Percentiles rank a stretch among this genome's conserved stretches.
phyloP scores from a whole-genome alignment of 2,797 vertebrate genomes.

The Gorsachius magnificus region DNA sequence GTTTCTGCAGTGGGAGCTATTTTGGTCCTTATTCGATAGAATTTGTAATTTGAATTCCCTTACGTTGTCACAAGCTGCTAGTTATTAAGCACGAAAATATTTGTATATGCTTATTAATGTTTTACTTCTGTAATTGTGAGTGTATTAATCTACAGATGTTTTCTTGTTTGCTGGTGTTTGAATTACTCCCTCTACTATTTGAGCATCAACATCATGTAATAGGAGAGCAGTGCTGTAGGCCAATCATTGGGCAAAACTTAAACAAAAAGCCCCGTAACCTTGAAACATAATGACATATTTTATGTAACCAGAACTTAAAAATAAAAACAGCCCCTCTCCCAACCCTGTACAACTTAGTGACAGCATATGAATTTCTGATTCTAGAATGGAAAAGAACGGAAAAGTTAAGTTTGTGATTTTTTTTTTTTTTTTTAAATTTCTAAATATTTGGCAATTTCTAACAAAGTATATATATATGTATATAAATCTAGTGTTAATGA shows the following conservation, averaged over 20 bases:
- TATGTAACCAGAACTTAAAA: neutral
- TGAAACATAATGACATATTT: neutral
- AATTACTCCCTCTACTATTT: neutral
- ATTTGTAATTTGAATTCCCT: neutral
- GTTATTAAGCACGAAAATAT: neutral
- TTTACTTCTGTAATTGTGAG: neutral
- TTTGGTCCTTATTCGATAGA: neutral
- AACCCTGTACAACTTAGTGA: neutral
- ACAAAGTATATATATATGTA: neutral
- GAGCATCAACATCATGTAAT: neutral
- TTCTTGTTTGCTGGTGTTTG: neutral
- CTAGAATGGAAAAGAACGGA: neutral
- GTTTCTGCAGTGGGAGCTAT: neutral
- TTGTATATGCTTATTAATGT: neutral
- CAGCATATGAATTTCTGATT: neutral
- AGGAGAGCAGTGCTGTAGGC: neutral
- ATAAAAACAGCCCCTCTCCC: neutral
- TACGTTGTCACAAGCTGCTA: neutral
- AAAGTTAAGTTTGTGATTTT: neutral
- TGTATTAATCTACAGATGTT: neutral
- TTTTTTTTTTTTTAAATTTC: neutral
- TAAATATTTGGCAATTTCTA: neutral
- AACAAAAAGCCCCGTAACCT: neutral
- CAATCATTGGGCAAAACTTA: neutral
- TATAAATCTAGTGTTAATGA: neutral